Base-by-base conservation (phyloP, 2,113 vertebrate genomes). In the Syngnathus floridae region DNA sequence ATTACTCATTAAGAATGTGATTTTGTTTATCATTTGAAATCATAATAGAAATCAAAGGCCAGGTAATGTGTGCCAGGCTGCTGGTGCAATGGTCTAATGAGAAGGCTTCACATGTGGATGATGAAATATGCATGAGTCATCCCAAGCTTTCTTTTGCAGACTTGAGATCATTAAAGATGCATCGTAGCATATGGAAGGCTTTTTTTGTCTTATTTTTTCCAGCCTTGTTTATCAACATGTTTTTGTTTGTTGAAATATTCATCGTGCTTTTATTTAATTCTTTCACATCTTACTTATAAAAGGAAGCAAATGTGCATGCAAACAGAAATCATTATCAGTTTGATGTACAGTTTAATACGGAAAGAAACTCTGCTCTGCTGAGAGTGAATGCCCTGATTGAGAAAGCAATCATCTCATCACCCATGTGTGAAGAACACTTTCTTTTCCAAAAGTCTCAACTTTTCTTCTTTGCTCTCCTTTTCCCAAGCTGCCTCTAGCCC, bases 151-250 rank as follows among this genome's bases (percentile, higher is more conserved):
- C 90, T 91, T 90, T 88, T 90, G 87, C 88, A 89, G 87, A 90
- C 91, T 91, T 91, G 84, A 88, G 85, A 89, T 92, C 91, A 92
- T 92, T 91, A 92, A 92, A 92, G 90, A 92, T 91, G 91, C 89
- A 91, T 90, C 86, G 82, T 79, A 91, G 90, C 91, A 91, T 92
- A 92, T 92, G 91, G 91, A 87, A 88, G 87, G 83, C 79, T 82
- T 85, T 88, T 90, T 89, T 89, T 88, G 83, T 90, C 88, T 90
- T 90, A 88, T 89, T 90, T 91, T 91, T 91, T 90, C 89, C 84
- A 88, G 87, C 88, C 90, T 90, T 91, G 89, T 91, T 91, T 90
- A 91, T 89, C 89, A 90, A 91, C 90, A 90, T 91, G 86, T 90
- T 89, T 90, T 90, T 90, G 88, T 91, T 90, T 91, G 89, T 91